Percentiles rank a stretch among this genome's conserved stretches.
These are phyloP conservation scores for Psophia crepitans DNA, from an alignment of 2,113 vertebrate species.

Conservation along the genomic window DNA sequence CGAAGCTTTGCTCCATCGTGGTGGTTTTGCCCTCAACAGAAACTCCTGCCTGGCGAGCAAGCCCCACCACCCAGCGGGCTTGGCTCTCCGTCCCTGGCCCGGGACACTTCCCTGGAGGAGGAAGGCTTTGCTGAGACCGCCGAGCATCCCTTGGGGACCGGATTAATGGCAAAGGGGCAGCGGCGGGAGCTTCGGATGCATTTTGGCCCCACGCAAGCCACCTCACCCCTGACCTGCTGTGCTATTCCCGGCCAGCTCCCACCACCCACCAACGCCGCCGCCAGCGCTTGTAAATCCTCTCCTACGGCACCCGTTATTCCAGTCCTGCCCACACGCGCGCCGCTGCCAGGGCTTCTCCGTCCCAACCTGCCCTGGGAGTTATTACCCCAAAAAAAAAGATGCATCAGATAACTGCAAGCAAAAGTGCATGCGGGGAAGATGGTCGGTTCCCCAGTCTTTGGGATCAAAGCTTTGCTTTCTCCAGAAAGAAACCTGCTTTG, in stretches of 20 bases:
- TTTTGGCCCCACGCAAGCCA: neutral
- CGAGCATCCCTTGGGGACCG: fast-evolving
- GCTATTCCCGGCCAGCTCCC: neutral
- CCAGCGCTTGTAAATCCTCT: neutral
- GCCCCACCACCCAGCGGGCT: fast-evolving
- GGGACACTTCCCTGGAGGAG: neutral
- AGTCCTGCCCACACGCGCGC: slow-evolving; percentile 40
- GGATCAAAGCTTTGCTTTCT: neutral
- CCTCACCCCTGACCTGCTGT: slow-evolving; percentile 28
- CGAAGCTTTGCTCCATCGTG: neutral
- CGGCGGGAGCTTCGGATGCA: fast-evolving
- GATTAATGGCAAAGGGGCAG: neutral
- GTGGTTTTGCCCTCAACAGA: neutral
- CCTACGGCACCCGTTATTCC: slow-evolving; percentile 54
- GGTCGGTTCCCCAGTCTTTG: neutral
- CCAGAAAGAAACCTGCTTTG: neutral
- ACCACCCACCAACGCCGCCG: neutral
- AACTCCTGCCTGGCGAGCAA: neutral
- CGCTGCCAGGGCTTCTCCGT: slow-evolving; percentile 23
- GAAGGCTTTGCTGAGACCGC: neutral
- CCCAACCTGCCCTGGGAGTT: slow-evolving; percentile 55
- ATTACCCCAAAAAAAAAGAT: neutral
- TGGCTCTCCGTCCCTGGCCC: neutral
- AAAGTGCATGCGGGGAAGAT: neutral
- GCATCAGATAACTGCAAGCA: slow-evolving; percentile 8